phyloP scores from a whole-genome alignment of 2,888 invertebrate species.

The Napeogenes sylphis region DNA sequence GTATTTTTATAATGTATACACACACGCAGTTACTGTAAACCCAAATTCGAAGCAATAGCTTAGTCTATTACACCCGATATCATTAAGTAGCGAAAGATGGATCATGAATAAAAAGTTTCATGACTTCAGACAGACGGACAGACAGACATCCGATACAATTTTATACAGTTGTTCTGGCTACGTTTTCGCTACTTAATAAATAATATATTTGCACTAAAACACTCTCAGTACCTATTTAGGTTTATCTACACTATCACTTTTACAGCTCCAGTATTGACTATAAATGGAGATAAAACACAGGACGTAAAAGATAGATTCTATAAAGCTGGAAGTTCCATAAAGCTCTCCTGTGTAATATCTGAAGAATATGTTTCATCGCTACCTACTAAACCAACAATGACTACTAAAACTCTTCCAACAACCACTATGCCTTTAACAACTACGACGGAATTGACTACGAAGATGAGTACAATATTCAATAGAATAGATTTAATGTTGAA shows the following conservation, averaged over 20 bases:
- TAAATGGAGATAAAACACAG: constrained; percentile 83
- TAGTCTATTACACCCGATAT: too few relatives aligned
- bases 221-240: constrained; percentile 4
- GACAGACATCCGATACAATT: too few relatives aligned
- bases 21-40: too few relatives aligned
- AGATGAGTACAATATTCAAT: constrained; percentile 68
- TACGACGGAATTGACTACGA: constrained; percentile 64
- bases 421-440: constrained; percentile 56
- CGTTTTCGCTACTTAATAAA: neutral
- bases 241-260: constrained; percentile 30
- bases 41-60: constrained; percentile 1
- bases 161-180: too few relatives aligned
- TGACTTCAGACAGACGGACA: too few relatives aligned
- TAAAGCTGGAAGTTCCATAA: constrained; percentile 85
- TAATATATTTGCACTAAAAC: constrained; percentile 6
- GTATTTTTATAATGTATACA: too few relatives aligned
- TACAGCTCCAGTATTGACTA: constrained; percentile 84
- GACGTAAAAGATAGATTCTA: constrained; percentile 84
- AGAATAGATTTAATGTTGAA: constrained; percentile 73
- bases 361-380: constrained; percentile 58
- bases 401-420: constrained; percentile 46
- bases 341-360: constrained; percentile 80
- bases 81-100: too few relatives aligned
- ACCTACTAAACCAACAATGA: constrained; percentile 52
- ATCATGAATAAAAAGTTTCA: too few relatives aligned